These are phyloP conservation scores for Drosophila kepulauana DNA, from an alignment of 1,140 invertebrate species.

Conservation along the genomic window DNA sequence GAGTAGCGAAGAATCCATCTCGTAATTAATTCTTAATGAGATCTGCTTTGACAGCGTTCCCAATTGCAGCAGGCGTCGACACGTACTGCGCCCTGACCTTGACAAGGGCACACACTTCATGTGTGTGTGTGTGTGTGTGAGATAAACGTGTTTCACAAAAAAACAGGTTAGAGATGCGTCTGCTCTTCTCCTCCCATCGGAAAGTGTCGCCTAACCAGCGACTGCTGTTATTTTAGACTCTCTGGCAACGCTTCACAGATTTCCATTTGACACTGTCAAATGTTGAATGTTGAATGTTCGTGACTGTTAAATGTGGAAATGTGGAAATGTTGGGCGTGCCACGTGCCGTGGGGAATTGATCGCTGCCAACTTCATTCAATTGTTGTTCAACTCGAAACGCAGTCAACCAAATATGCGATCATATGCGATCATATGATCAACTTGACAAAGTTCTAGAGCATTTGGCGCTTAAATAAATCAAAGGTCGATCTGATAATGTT, in stretches of 20 bases:
- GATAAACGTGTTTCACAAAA: conserved; percentile 71
- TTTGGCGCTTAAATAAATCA: not conserved
- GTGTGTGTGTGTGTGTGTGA: not conserved
- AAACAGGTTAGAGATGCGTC: conserved; percentile 58
- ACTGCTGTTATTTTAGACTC: conserved; percentile 48
- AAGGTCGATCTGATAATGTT: too few species aligned
- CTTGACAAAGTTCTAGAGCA: too few species aligned
- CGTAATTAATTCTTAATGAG: conserved; percentile 1
- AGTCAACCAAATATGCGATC: not conserved
- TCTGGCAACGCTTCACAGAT: conserved; percentile 73
- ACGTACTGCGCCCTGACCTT: conserved; percentile 59
- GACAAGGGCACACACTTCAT: conserved; percentile 64
- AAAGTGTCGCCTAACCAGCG: conserved; percentile 18
- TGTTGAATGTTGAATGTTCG: too few species aligned
- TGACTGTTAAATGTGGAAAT: too few species aligned
- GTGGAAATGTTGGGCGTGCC: not conserved
- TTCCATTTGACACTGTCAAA: conserved; percentile 42
- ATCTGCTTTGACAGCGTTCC: conserved; percentile 6
- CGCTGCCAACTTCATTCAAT: not conserved
- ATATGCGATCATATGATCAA: too few species aligned
- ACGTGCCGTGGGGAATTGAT: conserved; percentile 12
- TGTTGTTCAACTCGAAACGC: not conserved
- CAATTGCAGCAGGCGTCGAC: conserved; percentile 8
- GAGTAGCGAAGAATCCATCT: conserved; percentile 1
- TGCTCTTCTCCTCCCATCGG: not conserved